Base-by-base conservation (phyloP, 2,113 vertebrate species). In the Pontoporia blainvillei region DNA sequence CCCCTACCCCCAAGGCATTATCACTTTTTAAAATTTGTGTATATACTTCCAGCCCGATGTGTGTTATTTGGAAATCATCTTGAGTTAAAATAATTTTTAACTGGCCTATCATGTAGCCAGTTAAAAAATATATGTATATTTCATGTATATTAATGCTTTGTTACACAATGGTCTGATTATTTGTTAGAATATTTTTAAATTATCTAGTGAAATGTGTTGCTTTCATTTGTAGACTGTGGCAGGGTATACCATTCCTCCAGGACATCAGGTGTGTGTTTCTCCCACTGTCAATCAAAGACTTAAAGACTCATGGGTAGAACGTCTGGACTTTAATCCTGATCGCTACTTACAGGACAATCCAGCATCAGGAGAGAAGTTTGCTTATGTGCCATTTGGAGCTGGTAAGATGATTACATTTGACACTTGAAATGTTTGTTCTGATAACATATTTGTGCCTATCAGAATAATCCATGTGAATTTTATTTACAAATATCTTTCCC, bases 261-360 rank as follows among this genome's bases (percentile, higher is more conserved):
- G 99, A 67, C 99, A 99, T 97, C 99, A 99, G 98, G 99, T 99
- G 92, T 99, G 99, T 39, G 99, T 99, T 6, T 99, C 99, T 75
- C 99, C 99, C 20, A 99, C 99, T 3, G 99, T 99, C 83, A 99
- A 99, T 97, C 99, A 99, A 14, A 99, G 99, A 41, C 99, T 99
- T 72, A 98, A 97, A 27, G 99, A 99, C 96, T 98, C 98, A 44
- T 99, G 99, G 99, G 87, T 57, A 0, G 97, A 99, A 0, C 99
- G 99, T 79, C 97, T 99, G 84, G 98, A 99, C 59, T 99, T 99
- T 95, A 98, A 99, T 87, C 99, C 99, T 0, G 99, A 99, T 62
- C 99, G 99, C 3, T 99, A 99, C 95, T 99, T 99, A 79, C 98
- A 98, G 0, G 99, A 99, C 57, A 99, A 99, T 96, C 99, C 98